phyloP scores from a whole-genome alignment of 2,113 vertebrate species.

The Leptocoma aspasia region DNA sequence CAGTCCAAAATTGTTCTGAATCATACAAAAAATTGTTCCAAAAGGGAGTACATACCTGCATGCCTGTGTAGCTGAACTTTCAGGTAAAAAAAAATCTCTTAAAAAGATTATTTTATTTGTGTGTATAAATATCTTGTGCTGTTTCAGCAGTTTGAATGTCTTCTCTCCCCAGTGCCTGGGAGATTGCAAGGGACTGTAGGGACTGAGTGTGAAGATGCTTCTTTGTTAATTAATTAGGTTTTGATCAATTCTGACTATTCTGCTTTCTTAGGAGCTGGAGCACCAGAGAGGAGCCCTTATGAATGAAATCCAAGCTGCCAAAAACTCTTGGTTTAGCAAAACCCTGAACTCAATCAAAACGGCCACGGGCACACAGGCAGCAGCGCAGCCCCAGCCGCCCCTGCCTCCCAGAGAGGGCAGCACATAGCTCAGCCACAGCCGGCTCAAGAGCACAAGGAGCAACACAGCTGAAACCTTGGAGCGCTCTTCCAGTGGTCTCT shows the following conservation, averaged over 20 bases:
- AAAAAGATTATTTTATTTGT: neutral
- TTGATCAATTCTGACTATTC: slow-evolving; percentile 28
- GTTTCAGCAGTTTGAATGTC: neutral
- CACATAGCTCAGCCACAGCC: slow-evolving; percentile 69
- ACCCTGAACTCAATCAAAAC: slow-evolving; percentile 98
- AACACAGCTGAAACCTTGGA: slow-evolving; percentile 3
- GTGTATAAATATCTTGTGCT: neutral
- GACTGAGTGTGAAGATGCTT: neutral
- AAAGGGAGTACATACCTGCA: neutral
- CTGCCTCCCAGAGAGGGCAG: slow-evolving; percentile 72
- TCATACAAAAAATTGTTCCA: neutral
- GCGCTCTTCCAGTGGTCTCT: slow-evolving; percentile 16
- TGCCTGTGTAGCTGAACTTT: neutral
- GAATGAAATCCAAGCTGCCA: slow-evolving; percentile 97
- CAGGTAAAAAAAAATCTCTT: neutral
- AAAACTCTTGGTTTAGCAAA: slow-evolving; percentile 99
- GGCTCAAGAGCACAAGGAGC: slow-evolving; percentile 72
- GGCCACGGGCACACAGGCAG: slow-evolving; percentile 84
- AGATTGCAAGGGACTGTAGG: neutral
- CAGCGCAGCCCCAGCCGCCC: slow-evolving; percentile 62
- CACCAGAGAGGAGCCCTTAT: slow-evolving; percentile 95
- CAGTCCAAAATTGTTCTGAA: neutral
- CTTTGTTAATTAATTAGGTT: neutral
- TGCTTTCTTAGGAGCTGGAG: slow-evolving; percentile 88
- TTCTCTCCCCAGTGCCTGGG: neutral